Evolutionary conservation across 2,113 vertebrate species (phyloP), one percentile per base, ranked within the genome.

Genomic region (Nansenia antarctica): DNA sequence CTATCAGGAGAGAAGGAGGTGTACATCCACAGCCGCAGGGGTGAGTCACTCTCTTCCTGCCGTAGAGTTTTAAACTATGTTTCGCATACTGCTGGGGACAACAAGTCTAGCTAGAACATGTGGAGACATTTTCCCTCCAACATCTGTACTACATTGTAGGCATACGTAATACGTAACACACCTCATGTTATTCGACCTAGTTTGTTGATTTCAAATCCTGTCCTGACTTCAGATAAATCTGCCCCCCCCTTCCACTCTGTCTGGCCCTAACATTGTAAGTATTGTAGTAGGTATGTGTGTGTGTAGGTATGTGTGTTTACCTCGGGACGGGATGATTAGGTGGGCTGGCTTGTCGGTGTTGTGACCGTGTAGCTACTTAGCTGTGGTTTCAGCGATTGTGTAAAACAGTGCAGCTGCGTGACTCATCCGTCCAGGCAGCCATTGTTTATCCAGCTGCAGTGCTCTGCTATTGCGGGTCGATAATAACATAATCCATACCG

Each of bases 1-100:
- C 76, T 90, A 74, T 63, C 92, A 22, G 95, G 93, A 59, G 91
- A 94, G 77, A 97, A 96, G 75, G 94, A 93, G 20, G 74, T 95
- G 71, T 95, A 92, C 70, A 88, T 95, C 62, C 88, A 93, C 63
- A 85, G 74, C 77, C 86, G 89, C 75, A 90, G 84, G 90, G 95
- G 95, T 96, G 88, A 89, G 90, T 57, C 15, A 15, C 45, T 20
- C 45, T 20, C n/a, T 49, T 20, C n/a, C n/a, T n/a, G n/a, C n/a
- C n/a, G n/a, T 49, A 20, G 20, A 49, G 2, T 49, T 15, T 49
- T n/a, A 49, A 18, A 42, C 39, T 15, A 42, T 18, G 12, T 42
- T 42, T 5, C 12, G 39, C 18, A 3, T 15, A 18, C 39, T 49
- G n/a, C 14, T 49, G 45, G 45, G n/a, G 20, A n/a, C n/a, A n/a